Base-by-base conservation (phyloP, 2,888 invertebrate genomes). In the Microplitis deprimator region DNA sequence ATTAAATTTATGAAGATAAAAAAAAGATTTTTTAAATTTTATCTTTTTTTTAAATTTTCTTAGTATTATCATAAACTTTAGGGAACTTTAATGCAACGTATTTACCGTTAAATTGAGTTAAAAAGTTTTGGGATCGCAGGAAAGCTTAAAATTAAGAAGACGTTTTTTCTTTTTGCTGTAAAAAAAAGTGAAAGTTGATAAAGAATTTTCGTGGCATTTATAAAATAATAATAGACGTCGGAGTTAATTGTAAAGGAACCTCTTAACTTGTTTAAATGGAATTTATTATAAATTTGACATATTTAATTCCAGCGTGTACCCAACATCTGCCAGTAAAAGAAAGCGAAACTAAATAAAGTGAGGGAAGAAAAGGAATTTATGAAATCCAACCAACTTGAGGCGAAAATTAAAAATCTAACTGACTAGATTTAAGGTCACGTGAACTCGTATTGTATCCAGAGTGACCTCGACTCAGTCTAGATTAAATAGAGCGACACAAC, bases 361-460 rank as follows among this genome's bases (percentile, higher is more conserved):
- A 50, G 13, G 50, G 13, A 13, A 50, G 50, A 13, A 10, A 50
- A 50, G 50, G 3, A 50, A 50, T 50, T 13, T 50, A 4, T 2
- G 5, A 50, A 50, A 50, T 50, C 13, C 50, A 50, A 50, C 8
- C 50, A 50, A 50, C 50, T 50, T 13, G 50, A 50, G 50, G 10
- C 50, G 50, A 50, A 50, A 50, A 50, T 50, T 50, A 6, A 50
- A 50, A 50, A 50, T 50, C 50, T 50, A 50, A 13, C 13, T 50
- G 50, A 50, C 50, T 50, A 50, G 13, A 50, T 50, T 50, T 50
- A 50, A 50, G 50, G 50, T 13, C 50, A 50, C 50, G 50, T 50
- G 50, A 50, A 50, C 50, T 50, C 50, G 50, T 50, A 50, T 50
- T 50, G 50, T 50, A 50, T 50, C 50, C 50, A 50, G 50, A 50